Conservation (phyloP, 2,888 invertebrate species). For the Blastobasis lacticolella region DNA sequence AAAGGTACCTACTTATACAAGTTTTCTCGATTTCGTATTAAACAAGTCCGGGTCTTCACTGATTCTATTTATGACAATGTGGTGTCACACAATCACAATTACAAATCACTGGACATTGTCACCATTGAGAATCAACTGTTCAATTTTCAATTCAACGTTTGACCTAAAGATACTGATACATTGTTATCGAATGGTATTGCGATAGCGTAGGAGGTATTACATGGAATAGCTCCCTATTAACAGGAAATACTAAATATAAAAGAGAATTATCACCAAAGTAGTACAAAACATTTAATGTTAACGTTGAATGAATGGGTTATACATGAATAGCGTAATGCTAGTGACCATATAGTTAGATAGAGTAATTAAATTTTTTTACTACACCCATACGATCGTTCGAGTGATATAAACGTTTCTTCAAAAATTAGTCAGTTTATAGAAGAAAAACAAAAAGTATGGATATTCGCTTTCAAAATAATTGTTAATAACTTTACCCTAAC, state of each 20-base stretch:
- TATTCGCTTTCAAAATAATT: too few species aligned
- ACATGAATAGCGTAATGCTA: too few species aligned
- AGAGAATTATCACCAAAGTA: too few species aligned
- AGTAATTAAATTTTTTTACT: neutral
- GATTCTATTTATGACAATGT: neutral
- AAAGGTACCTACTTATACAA: conserved; percentile 45
- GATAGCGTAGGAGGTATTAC: too few species aligned
- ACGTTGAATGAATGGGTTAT: too few species aligned
- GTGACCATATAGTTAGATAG: too few species aligned
- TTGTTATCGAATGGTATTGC: neutral
- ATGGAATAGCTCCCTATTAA: too few species aligned
- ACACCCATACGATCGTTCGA: neutral
- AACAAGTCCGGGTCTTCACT: conserved; percentile 1
- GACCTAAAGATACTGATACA: conserved; percentile 1
- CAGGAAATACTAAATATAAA: too few species aligned
- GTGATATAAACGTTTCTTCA: conserved; percentile 14
- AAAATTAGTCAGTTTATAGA: conserved; percentile 16
- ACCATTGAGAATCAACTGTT: conserved; percentile 6
- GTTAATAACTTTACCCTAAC: too few species aligned
- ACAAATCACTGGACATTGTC: conserved; percentile 2
- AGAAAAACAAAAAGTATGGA: too few species aligned
- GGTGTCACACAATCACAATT: conserved; percentile 3
- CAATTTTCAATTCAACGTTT: neutral
- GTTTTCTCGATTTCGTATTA: conserved; percentile 13
- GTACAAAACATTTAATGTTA: too few species aligned